A percentile compares a stretch with the other conserved stretches of the same genome.
These are phyloP conservation scores for Crioceris asparagi DNA, from an alignment of 2,888 invertebrate species.

Conservation along the genomic window DNA sequence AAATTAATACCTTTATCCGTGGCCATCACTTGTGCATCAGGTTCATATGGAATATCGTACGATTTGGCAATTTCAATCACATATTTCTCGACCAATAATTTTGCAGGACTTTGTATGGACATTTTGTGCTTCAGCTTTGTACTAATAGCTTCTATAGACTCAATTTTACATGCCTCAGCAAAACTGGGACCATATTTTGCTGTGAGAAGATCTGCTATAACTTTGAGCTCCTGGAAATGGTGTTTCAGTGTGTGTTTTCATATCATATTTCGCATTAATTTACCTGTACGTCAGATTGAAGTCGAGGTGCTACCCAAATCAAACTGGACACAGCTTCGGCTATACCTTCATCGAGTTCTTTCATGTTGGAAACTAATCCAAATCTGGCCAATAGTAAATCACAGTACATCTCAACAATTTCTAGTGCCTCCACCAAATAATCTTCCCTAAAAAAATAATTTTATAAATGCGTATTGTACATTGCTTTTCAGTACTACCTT, in stretches of 20 bases:
- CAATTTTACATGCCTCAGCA: conserved; percentile 77
- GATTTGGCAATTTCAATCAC: conserved; percentile 94
- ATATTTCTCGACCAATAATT: conserved; percentile 86
- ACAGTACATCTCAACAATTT: conserved; percentile 98
- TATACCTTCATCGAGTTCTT: conserved; percentile 89
- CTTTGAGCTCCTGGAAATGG: conserved; percentile 54
- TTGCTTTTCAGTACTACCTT: conserved; percentile 47
- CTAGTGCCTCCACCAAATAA: conserved; percentile 98
- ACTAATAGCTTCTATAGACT: conserved; percentile 69
- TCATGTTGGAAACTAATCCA: conserved; percentile 94
- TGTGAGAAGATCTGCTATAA: conserved; percentile 79
- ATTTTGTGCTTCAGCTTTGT: conserved; percentile 90
- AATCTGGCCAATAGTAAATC: conserved; percentile 92
- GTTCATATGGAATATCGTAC: conserved; percentile 89
- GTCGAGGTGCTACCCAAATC: conserved; percentile 94
- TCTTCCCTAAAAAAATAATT: conserved; percentile 88
- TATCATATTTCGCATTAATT: background rate
- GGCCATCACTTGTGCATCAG: conserved; percentile 85
- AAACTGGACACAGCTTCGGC: conserved; percentile 91
- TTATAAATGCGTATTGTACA: background rate
- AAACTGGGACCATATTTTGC: conserved; percentile 92
- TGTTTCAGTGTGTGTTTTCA: background rate
- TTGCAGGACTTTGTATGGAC: conserved; percentile 90
- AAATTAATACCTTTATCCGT: conserved; percentile 44
- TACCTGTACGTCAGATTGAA: conserved; percentile 74